Evolutionary conservation across 2,888 invertebrate species (phyloP), one percentile per base, ranked within the genome.

Genomic region (Luperina nickerlii): DNA sequence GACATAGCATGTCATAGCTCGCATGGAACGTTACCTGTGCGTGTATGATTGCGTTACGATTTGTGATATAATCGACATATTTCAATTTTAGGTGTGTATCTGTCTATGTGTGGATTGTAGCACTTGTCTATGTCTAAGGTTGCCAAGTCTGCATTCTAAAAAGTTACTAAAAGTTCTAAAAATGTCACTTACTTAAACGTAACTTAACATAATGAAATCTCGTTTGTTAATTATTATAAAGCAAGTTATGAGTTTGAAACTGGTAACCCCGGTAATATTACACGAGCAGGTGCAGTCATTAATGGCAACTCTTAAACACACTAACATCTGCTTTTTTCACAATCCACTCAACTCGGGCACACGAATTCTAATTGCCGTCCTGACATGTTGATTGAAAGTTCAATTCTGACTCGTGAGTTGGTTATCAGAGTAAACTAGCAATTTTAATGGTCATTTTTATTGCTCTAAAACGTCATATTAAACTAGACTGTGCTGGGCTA

Each of bases 241-340:
- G 83, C 85, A 85, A 83, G 84, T 83, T 82, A 68, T 70, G 72
- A 74, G 86, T 86, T 88, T 84, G 82, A 85, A 88, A 90, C 89
- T 90, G 90, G 90, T 90, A 91, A 88, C 91, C 89, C 91, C 88
- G 84, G 84, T 83, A 86, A 92, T 92, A 92, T 90, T 88, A 92
- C 91, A 86, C 82, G 86, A 91, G 96, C 96, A 96, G 96, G 96
- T 96, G 96, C 93, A 91, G 86, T 91, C 92, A 92, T 94, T 94
- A 94, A 94, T 94, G 92, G 92, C 93, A 91, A 93, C 93, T 94
- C 93, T 93, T 92, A 92, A 93, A 92, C 92, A 92, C 90, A 90
- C 91, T 91, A 89, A 94, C 96, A 96, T 96, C 96, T 96, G 96
- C 96, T 95, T 96, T 95, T 95, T 95, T 93, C 92, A 94, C 94